A percentile compares a stretch with the other conserved stretches of the same genome.
These are phyloP conservation scores for Zygothrica quintamaculata DNA, from an alignment of 2,888 invertebrate genomes.

Conservation along the genomic window DNA sequence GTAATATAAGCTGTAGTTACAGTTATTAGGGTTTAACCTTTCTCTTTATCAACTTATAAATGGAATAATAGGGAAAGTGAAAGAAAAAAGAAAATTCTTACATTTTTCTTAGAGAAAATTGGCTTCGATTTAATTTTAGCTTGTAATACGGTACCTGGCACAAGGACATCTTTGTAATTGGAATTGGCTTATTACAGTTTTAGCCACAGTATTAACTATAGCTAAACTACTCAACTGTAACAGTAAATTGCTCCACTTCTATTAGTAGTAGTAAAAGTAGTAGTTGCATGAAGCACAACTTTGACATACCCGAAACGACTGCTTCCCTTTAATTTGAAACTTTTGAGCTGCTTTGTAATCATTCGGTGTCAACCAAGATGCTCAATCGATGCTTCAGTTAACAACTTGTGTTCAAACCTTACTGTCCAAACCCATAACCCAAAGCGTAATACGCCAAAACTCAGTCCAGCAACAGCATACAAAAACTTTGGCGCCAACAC, in stretches of 20 bases:
- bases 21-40: no score
- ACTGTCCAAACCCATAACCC: no score
- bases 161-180: background rate
- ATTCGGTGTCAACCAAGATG: conserved; percentile 47
- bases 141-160: no score
- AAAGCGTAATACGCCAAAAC: no score
- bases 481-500: conserved; percentile 67
- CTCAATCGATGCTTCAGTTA: conserved; percentile 1
- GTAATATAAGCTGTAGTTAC: no score
- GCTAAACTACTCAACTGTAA: conserved; percentile 9
- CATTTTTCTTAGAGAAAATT: no score
- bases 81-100: no score
- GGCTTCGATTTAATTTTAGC: no score
- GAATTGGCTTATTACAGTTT: background rate
- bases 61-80: no score
- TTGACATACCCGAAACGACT: conserved; percentile 14
- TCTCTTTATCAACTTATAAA: no score
- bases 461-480: conserved; percentile 6
- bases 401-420: conserved; percentile 10
- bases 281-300: no score
- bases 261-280: no score
- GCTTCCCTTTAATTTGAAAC: conserved; percentile 67
- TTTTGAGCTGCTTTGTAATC: conserved; percentile 66
- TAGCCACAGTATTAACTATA: conserved; percentile 3
- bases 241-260: conserved; percentile 29